phyloP scores from a whole-genome alignment of 2,888 invertebrate species.

The Ormyrus labotus region DNA sequence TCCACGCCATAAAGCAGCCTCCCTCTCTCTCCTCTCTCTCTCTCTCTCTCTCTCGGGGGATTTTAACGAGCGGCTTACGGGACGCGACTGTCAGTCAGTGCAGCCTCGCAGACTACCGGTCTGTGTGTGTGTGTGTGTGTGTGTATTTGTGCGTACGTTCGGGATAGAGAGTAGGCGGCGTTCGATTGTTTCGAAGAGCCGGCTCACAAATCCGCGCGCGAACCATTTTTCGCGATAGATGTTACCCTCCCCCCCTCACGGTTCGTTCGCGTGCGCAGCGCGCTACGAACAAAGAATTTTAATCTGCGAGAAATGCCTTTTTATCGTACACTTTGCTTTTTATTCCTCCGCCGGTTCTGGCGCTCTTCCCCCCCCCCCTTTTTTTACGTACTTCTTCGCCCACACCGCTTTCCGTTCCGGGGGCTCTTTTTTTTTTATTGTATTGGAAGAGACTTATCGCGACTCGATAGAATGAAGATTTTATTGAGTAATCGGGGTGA shows the following conservation, averaged over 20 bases:
- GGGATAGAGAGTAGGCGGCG: neutral
- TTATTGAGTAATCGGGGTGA: constrained; percentile 4
- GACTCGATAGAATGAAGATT: constrained; percentile 24
- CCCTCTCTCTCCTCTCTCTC: neutral
- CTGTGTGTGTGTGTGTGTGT: neutral
- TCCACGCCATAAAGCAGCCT: constrained; percentile 41
- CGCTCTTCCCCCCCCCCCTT: too few species aligned
- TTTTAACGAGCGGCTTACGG: constrained; percentile 54
- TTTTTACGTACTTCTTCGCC: too few species aligned
- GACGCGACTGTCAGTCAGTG: constrained; percentile 48
- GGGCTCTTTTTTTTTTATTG: neutral
- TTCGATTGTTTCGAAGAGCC: constrained; percentile 42
- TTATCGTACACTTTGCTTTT: constrained; percentile 31
- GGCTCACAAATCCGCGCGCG: constrained; percentile 17
- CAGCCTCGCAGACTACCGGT: neutral
- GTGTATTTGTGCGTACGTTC: neutral
- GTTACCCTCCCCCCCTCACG: neutral
- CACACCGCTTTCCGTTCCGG: too few species aligned
- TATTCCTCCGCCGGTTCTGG: neutral
- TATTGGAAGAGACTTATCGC: constrained; percentile 30
- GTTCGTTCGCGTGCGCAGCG: neutral
- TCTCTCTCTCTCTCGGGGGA: constrained; percentile 29
- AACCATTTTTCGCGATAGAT: constrained; percentile 34
- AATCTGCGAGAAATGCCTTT: constrained; percentile 40
- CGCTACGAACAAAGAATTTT: constrained; percentile 37